A percentile compares a stretch with the other conserved stretches of the same genome.
Evolutionary conservation across 2,113 vertebrate species (phyloP).

Genomic region (Lanius ludovicianus): DNA sequence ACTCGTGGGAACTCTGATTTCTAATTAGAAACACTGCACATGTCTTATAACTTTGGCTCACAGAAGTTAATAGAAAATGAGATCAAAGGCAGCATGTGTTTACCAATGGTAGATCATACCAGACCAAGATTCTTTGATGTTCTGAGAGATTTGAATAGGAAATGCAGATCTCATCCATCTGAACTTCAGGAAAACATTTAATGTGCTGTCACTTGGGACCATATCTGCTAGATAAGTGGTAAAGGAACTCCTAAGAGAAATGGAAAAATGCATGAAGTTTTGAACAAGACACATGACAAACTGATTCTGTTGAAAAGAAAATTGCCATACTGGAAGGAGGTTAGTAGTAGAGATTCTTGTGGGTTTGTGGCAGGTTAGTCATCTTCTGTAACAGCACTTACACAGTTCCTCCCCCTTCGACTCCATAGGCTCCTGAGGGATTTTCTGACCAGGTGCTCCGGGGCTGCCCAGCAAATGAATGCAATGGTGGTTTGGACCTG

Average conservation of each 20-base stretch:
- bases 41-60: background rate
- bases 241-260: background rate
- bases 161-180: slow-evolving; percentile 32
- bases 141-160: background rate
- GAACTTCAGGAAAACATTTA: slow-evolving; percentile 17
- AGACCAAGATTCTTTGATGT: slow-evolving; percentile 50
- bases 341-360: background rate
- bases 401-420: background rate
- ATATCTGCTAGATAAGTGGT: background rate
- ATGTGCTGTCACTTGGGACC: background rate
- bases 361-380: background rate
- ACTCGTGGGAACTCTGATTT: background rate
- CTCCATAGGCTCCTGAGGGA: fast-evolving
- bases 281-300: background rate
- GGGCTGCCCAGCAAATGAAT: background rate
- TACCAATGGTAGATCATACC: background rate
- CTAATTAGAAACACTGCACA: background rate
- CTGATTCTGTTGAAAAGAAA: background rate
- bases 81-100: slow-evolving; percentile 54
- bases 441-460: background rate
- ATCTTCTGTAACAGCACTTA: background rate
- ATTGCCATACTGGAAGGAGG: background rate
- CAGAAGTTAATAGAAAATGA: slow-evolving; percentile 34
- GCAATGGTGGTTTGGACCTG: background rate
- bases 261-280: background rate